Percentiles rank a stretch among this genome's conserved stretches.
These are phyloP conservation scores for Aegithalos caudatus DNA, from an alignment of 2,113 vertebrate genomes.

Conservation along the genomic window DNA sequence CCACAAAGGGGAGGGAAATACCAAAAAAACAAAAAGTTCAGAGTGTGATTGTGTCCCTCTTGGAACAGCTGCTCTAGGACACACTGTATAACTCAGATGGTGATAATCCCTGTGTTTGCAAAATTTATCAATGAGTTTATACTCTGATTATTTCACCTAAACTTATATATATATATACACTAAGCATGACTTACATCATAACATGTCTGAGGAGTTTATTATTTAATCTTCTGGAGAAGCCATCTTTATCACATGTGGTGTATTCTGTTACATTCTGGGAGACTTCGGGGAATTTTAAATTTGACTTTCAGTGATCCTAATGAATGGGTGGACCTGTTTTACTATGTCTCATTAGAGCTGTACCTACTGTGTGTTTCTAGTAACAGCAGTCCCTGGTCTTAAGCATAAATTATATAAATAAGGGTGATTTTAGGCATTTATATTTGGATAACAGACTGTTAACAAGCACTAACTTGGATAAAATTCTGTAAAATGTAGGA, in stretches of 20 bases:
- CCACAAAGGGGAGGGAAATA: neutral
- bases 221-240: neutral
- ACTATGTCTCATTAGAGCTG: neutral
- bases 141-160: neutral
- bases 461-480: neutral
- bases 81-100: neutral
- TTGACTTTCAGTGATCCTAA: neutral
- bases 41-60: fast-evolving
- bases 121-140: neutral
- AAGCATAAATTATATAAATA: neutral
- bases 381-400: neutral
- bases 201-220: neutral
- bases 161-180: neutral
- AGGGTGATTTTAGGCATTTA: neutral
- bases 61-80: neutral
- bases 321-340: neutral
- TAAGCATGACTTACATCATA: neutral
- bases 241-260: fast-evolving
- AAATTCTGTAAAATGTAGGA: neutral
- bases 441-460: neutral
- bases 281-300: neutral
- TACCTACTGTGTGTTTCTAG: neutral
- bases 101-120: neutral
- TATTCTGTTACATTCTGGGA: neutral
- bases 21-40: fast-evolving